Percentiles rank a stretch among this genome's conserved stretches.
These are phyloP conservation scores for Oligia strigilis DNA, from an alignment of 2,888 invertebrate species.

Conservation along the genomic window DNA sequence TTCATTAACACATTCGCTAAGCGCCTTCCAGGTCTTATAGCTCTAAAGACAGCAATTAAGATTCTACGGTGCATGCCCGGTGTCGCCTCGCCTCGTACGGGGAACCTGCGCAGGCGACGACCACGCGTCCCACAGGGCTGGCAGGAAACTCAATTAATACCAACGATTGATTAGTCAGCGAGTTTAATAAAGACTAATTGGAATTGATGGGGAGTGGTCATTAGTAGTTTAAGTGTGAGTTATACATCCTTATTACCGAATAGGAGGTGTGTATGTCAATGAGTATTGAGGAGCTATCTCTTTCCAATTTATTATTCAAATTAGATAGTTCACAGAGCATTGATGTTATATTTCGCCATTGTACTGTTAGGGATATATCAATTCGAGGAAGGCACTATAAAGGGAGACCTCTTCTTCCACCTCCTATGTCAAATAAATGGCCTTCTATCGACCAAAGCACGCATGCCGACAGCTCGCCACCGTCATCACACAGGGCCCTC, in stretches of 20 bases:
- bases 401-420: not conserved
- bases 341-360: not conserved
- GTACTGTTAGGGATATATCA: not conserved
- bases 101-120: conserved; percentile 57
- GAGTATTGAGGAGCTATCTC: not conserved
- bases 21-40: conserved; percentile 29
- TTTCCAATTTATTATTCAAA: conserved; percentile 2
- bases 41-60: conserved; percentile 55
- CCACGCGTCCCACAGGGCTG: conserved; percentile 45
- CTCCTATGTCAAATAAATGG: not conserved
- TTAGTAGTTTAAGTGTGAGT: conserved; percentile 18
- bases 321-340: not conserved
- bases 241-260: conserved; percentile 23
- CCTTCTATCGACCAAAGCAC: not conserved
- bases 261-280: conserved; percentile 11
- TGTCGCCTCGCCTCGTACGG: conserved; percentile 63
- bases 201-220: conserved; percentile 29
- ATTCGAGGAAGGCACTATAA: too few species aligned
- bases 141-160: conserved; percentile 36
- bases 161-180: conserved; percentile 27
- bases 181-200: conserved; percentile 44
- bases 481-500: not conserved
- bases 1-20: not conserved
- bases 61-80: conserved; percentile 58
- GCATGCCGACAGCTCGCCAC: not conserved